Percentiles rank a stretch among this genome's conserved stretches.
These are phyloP conservation scores for Phylloscopus collybita DNA, from an alignment of 2,797 vertebrate genomes.

Conservation along the genomic window DNA sequence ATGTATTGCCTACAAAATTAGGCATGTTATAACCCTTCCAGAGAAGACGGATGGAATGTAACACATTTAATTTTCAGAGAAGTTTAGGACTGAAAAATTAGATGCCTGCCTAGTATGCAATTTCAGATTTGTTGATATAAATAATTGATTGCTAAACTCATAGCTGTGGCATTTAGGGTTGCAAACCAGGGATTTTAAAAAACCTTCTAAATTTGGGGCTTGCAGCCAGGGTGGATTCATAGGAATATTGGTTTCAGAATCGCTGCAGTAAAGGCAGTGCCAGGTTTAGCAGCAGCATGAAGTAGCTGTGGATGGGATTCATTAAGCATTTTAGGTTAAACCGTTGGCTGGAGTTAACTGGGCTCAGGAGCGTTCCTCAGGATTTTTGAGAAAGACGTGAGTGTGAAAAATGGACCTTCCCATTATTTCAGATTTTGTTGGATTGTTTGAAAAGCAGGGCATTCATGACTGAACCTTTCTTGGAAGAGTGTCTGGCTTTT, in stretches of 20 bases:
- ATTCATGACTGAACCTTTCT: background rate
- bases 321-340: background rate
- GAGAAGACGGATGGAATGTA: background rate
- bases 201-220: background rate
- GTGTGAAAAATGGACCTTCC: background rate
- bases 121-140: background rate
- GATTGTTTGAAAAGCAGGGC: background rate
- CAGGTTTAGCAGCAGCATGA: background rate
- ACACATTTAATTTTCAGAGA: background rate
- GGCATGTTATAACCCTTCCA: background rate
- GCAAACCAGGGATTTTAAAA: background rate
- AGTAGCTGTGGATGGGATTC: background rate
- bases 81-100: background rate
- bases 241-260: background rate
- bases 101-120: background rate
- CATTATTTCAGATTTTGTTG: background rate
- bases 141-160: background rate
- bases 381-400: background rate
- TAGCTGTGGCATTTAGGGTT: background rate
- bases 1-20: background rate
- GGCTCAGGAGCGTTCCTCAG: background rate
- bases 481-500: background rate
- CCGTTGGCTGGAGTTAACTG: background rate
- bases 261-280: accelerated
- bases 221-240: background rate